These are phyloP conservation scores for Beaufortia kweichowensis DNA, from an alignment of 2,113 vertebrate species.

Conservation along the genomic window DNA sequence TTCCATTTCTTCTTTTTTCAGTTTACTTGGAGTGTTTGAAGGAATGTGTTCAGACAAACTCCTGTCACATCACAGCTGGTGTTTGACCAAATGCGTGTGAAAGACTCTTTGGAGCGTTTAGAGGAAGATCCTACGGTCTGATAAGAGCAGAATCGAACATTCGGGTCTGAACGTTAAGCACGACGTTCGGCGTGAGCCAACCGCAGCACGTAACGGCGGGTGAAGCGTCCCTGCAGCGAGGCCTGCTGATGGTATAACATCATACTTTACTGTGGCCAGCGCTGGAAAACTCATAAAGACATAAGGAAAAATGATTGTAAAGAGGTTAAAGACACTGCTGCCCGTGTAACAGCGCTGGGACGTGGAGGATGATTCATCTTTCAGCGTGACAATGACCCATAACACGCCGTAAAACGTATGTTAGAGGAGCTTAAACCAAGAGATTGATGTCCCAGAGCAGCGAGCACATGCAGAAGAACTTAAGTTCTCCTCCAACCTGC, in stretches of 20 bases:
- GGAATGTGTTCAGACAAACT: slow-evolving; percentile 23
- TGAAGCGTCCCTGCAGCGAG: not conserved
- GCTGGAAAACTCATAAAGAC: slow-evolving; percentile 19
- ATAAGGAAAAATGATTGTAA: not conserved
- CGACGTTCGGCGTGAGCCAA: not conserved
- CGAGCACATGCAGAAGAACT: slow-evolving; percentile 26
- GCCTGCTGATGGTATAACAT: slow-evolving; percentile 7
- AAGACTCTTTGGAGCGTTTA: not conserved
- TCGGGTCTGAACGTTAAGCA: not conserved
- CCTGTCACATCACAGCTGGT: slow-evolving; percentile 10
- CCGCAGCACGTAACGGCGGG: not conserved
- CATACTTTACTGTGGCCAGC: not conserved
- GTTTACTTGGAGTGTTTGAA: slow-evolving; percentile 5
- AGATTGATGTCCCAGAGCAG: slow-evolving; percentile 1
- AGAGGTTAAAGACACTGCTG: not conserved
- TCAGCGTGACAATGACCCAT: slow-evolving; percentile 34
- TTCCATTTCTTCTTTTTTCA: slow-evolving; percentile 35
- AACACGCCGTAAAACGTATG: not conserved
- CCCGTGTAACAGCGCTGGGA: not conserved
- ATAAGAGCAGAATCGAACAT: not conserved
- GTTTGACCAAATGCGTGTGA: not conserved
- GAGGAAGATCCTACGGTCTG: not conserved
- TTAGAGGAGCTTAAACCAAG: not conserved
- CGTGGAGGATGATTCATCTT: slow-evolving; percentile 14
- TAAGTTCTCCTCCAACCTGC: slow-evolving; percentile 6